phyloP scores from a whole-genome alignment of 2,888 invertebrate genomes.

The Clepsis dumicolana region DNA sequence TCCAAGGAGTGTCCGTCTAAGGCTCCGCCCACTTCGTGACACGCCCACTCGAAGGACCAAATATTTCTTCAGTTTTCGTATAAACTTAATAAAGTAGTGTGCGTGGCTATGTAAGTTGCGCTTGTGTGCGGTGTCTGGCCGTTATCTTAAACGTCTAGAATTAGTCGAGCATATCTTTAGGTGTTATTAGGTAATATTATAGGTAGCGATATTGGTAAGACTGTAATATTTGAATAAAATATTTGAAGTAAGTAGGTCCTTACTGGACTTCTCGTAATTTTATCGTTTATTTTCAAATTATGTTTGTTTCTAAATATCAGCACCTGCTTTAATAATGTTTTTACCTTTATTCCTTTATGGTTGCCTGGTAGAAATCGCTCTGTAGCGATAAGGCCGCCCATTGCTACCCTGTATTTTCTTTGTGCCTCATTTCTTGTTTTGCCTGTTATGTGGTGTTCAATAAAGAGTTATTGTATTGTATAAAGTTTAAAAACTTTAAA shows the following conservation, averaged over 20 bases:
- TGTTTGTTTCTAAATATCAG: too few species aligned
- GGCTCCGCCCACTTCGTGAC: slow-evolving; percentile 73
- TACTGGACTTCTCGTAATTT: not conserved
- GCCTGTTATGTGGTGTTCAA: too few species aligned
- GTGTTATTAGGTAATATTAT: slow-evolving; percentile 8
- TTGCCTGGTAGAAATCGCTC: too few species aligned
- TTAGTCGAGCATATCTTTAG: slow-evolving; percentile 30
- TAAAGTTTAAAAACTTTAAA: too few species aligned
- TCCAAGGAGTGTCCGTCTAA: slow-evolving; percentile 82
- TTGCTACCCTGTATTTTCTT: too few species aligned
- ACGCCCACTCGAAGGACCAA: slow-evolving; percentile 76
- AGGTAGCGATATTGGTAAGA: slow-evolving; percentile 8
- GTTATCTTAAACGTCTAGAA: slow-evolving; percentile 42
- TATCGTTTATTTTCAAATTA: not conserved
- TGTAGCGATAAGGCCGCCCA: too few species aligned
- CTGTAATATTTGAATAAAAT: not conserved
- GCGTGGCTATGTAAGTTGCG: slow-evolving; percentile 44
- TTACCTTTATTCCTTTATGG: too few species aligned
- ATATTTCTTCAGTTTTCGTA: slow-evolving; percentile 74
- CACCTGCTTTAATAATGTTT: too few species aligned
- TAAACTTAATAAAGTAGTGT: slow-evolving; percentile 62
- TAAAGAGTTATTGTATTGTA: too few species aligned
- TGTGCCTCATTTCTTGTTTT: too few species aligned
- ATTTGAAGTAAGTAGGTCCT: not conserved
- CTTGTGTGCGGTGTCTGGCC: slow-evolving; percentile 36